Evolutionary conservation across 1,140 invertebrate species (phyloP), one percentile per base, ranked within the genome.

Genomic region (Cepaea nemoralis): DNA sequence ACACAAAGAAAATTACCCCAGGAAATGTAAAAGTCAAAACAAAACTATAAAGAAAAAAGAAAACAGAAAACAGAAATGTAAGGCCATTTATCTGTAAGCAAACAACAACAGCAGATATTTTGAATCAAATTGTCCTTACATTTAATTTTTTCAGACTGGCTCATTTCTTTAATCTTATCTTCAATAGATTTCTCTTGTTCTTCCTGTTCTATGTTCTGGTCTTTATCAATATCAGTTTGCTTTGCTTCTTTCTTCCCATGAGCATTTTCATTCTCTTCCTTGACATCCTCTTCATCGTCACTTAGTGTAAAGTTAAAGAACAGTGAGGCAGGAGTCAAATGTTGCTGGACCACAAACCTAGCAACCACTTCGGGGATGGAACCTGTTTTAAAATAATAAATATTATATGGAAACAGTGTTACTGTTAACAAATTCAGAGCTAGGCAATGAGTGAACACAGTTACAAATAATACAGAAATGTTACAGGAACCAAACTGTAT

Each of bases 281-380:
- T 55, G n/a, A 27, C 75, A 33, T 63, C 75, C n/a, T 40, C 67
- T 27, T n/a, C 5, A 6, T 45, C 39, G 33, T 71, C 67, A 27
- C 73, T n/a, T 14, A 40, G 27, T 33, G 40, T n/a, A 33, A 71
- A 80, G 39, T 35, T 71, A 48, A 78, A 71, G 74, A 87, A 89
- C 0, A 90, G 80, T 22, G 89, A 85, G 33, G 85, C 63, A 27
- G 89, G 87, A n/a, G 86, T 84, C 31, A 90, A 83, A 16, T 82
- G 82, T 45, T 84, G 83, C 35, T 85, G 85, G 8, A 86, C 85
- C 33, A 90, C 85, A 81, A 86, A 89, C 35, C 85, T 83, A 8
- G 89, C 90, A 2, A 91, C 86, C 48, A 89, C 55, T 77, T 90
- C 89, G 27, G 89, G 88, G 42, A 91, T 82, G 75, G 88, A 85